Base-by-base conservation (phyloP, 1,140 invertebrate genomes). In the Drosophila setifemur region DNA sequence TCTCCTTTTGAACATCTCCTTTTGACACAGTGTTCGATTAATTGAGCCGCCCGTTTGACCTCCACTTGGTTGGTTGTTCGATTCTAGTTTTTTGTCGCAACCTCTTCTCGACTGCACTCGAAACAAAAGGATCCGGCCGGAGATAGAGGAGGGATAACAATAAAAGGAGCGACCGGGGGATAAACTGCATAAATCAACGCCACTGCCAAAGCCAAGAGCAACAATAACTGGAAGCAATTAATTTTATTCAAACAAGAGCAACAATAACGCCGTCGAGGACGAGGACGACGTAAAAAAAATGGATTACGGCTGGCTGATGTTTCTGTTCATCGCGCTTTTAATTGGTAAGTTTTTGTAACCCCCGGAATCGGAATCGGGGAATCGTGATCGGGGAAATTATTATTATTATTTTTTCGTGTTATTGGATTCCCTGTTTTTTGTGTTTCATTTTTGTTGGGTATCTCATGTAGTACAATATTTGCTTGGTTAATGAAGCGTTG, bases 1-100 rank as follows among this genome's bases (percentile, higher is more conserved):
- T 44, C 61, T 31, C 5, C 40, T 25, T 49, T 55, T 37, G 21
- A 35, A 50, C 23, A n/a, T 37, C 73, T 40, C 26, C 61, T 49
- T 86, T 81, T 75, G 81, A 85, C 75, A 53, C 68, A 61, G 76
- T 55, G 55, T 81, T 85, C 81, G 76, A 85, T 85, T 86, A 85
- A 79, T 75, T 86, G 57, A 39, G 40, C 49, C 52, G 48, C 48
- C 70, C 74, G 73, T 74, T 63, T 44, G 63, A 63, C 74, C 11
- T 52, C 31, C 43, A 42, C 58, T 45, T 37, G 23, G 16, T n/a
- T 7, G 9, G 11, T 23, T 35, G 11, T 50, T 73, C 33, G 50
- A 73, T 79, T 79, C 60, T 70, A 79, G 33, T 53, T 79, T 37
- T 37, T 53, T 52, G 68, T 47, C 44, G 39, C 52, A 26, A 42